Conservation (phyloP, 92 coral and sea anemone genomes). For the Epizoanthus ramosus region DNA sequence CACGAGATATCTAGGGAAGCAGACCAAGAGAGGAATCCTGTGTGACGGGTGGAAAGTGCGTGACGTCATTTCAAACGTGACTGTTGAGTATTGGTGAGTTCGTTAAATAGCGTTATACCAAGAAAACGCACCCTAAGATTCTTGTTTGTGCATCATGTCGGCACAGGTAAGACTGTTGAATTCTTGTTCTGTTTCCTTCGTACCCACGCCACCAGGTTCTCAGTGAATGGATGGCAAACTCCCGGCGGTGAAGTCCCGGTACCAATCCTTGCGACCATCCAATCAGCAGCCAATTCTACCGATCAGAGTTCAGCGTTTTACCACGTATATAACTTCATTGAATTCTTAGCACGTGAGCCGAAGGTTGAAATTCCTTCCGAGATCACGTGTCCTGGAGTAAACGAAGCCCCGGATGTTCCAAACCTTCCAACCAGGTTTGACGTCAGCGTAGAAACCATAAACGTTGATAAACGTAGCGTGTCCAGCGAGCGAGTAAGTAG, state of each 20-base stretch:
- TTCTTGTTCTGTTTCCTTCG: too few species aligned
- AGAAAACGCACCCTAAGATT: too few species aligned
- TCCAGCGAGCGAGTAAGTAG: conserved; percentile 41
- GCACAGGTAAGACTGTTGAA: too few species aligned
- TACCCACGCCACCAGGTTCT: conserved; percentile 22
- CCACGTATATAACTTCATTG: conserved; percentile 44
- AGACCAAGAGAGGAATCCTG: conserved; percentile 39
- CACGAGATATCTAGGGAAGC: conserved; percentile 46
- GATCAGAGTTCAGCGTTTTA: conserved; percentile 20
- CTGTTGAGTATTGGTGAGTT: conserved; percentile 54
- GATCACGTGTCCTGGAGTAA: conserved; percentile 47
- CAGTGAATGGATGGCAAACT: conserved; percentile 42
- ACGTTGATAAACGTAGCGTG: background rate
- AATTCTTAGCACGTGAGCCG: conserved; percentile 32
- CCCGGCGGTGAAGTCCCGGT: conserved; percentile 36
- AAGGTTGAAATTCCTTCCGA: conserved; percentile 35
- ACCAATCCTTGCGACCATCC: conserved; percentile 47
- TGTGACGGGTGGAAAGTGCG: conserved; percentile 52
- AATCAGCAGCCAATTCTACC: conserved; percentile 14
- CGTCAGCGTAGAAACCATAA: conserved; percentile 37
- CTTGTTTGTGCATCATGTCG: too few species aligned
- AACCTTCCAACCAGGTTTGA: conserved; percentile 52
- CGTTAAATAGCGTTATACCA: too few species aligned
- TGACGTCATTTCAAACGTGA: conserved; percentile 22
- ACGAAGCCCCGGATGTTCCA: conserved; percentile 39